A percentile compares a stretch with the other conserved stretches of the same genome.
phyloP scores from a whole-genome alignment of 1,140 invertebrate species.

The Halictus rubicundus region DNA sequence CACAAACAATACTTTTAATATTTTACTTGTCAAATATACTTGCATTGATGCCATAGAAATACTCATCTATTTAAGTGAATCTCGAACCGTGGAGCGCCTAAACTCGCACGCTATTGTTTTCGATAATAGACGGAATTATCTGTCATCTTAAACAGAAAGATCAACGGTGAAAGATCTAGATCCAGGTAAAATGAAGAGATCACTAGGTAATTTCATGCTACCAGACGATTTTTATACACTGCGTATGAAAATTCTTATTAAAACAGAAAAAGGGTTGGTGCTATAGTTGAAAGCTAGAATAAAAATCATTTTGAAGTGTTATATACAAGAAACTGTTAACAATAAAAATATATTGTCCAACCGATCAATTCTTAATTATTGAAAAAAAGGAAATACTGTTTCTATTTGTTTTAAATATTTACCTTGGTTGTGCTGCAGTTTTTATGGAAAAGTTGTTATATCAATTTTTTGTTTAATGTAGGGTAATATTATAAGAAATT shows the following conservation, averaged over 20 bases:
- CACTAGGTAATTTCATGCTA: not conserved
- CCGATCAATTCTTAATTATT: too few relatives aligned
- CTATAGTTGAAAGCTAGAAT: not conserved
- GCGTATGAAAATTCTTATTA: not conserved
- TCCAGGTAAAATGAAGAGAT: not conserved
- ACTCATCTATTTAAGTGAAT: conserved; percentile 23
- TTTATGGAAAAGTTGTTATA: not conserved
- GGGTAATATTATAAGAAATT: not conserved
- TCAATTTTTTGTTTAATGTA: conserved; percentile 26
- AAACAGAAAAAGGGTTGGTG: not conserved
- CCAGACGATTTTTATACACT: not conserved
- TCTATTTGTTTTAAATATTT: not conserved
- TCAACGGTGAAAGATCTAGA: too few relatives aligned
- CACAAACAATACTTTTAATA: conserved; percentile 7
- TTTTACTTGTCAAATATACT: conserved; percentile 21
- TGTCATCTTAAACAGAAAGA: not conserved
- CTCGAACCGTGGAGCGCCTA: not conserved
- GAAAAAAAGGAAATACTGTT: not conserved
- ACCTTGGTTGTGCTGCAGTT: not conserved
- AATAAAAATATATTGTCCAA: too few relatives aligned
- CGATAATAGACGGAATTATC: too few relatives aligned
- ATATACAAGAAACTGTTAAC: too few relatives aligned
- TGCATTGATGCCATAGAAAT: conserved; percentile 2
- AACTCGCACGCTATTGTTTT: not conserved
- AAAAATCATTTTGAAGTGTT: too few relatives aligned